phyloP scores from a whole-genome alignment of 2,888 invertebrate genomes.

The Pterostichus madidus region DNA sequence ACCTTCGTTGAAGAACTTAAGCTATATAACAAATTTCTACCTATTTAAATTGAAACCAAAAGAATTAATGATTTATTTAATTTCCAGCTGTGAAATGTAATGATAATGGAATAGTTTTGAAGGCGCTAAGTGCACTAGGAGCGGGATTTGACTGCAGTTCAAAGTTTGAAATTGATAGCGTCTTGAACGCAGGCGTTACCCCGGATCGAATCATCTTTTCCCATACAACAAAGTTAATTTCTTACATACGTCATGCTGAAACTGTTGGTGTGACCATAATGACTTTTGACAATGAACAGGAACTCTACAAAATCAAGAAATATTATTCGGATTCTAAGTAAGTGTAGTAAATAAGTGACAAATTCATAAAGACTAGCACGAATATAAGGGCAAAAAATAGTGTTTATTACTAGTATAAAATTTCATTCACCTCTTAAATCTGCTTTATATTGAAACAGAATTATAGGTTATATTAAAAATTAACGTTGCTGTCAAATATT shows the following conservation, averaged over 20 bases:
- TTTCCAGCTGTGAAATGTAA: constrained; percentile 82
- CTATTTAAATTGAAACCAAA: no score
- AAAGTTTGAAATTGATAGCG: constrained; percentile 79
- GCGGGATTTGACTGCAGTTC: constrained; percentile 83
- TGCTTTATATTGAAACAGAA: no score
- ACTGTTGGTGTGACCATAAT: constrained; percentile 78
- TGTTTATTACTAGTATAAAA: no score
- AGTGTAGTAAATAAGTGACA: no score
- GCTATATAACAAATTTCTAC: no score
- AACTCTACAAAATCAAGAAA: constrained; percentile 79
- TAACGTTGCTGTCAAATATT: no score
- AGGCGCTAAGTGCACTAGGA: constrained; percentile 79
- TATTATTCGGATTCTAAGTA: constrained; percentile 78
- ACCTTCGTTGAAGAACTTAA: not conserved
- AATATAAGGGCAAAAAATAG: no score
- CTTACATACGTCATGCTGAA: constrained; percentile 79
- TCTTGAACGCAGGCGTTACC: constrained; percentile 78
- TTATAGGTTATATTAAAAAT: no score
- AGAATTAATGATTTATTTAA: not conserved
- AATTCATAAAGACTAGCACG: no score
- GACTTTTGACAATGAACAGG: constrained; percentile 81
- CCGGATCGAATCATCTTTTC: constrained; percentile 80
- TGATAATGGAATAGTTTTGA: constrained; percentile 77
- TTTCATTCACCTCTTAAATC: no score
- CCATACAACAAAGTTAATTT: constrained; percentile 80